Conservation (phyloP, 2,797 vertebrate genomes). For the Myotis vivesi region DNA sequence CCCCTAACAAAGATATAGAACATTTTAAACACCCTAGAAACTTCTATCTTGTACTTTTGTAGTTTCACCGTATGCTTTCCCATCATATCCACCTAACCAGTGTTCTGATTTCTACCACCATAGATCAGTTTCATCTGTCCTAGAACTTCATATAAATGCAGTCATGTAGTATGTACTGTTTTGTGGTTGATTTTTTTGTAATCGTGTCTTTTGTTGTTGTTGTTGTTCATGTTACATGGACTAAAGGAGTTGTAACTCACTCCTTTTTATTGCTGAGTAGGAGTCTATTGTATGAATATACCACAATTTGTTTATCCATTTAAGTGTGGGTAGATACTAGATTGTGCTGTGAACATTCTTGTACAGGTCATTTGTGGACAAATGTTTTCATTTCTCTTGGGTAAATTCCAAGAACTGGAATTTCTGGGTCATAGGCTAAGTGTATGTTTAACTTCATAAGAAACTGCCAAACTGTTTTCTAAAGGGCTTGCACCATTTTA, state of each 20-base stretch:
- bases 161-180: background rate
- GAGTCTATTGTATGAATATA: background rate
- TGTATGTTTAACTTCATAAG: constrained; percentile 52
- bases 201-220: background rate
- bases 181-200: background rate
- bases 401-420: constrained; percentile 51
- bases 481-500: background rate
- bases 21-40: background rate
- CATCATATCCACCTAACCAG: background rate
- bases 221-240: background rate
- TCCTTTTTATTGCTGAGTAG: background rate
- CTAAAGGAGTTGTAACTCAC: background rate
- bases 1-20: background rate
- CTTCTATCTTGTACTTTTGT: background rate
- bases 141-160: background rate
- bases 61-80: background rate
- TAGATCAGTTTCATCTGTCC: background rate
- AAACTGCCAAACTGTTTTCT: constrained; percentile 36
- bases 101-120: background rate
- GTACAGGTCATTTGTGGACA: background rate
- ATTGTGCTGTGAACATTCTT: background rate
- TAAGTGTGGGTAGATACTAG: background rate
- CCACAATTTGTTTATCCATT: background rate
- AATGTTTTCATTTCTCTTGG: constrained; percentile 54
- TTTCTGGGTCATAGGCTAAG: constrained; percentile 56